Evolutionary conservation across 2,113 vertebrate genomes (phyloP).

Genomic region (Phodopus roborovskii): DNA sequence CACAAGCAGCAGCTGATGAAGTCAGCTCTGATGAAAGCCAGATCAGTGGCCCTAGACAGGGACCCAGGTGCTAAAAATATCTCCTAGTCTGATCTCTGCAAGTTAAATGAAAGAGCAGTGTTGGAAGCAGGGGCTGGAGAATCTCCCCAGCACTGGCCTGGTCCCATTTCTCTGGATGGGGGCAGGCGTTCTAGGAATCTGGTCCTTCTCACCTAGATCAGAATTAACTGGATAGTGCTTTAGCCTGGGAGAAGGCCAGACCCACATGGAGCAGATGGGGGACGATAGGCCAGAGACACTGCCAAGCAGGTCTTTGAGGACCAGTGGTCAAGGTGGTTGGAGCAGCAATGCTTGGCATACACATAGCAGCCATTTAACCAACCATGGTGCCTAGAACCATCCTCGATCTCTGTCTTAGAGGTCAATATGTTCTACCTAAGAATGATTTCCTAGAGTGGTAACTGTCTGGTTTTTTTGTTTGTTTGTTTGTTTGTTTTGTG

Average conservation of each 20-base stretch:
- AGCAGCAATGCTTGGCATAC: background rate
- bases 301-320: background rate
- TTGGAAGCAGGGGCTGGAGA: background rate
- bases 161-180: fast-evolving
- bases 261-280: background rate
- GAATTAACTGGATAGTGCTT: background rate
- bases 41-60: conserved; percentile 36
- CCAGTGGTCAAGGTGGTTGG: background rate
- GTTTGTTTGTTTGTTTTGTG: background rate
- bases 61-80: conserved; percentile 69
- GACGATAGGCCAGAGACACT: background rate
- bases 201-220: background rate
- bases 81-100: background rate
- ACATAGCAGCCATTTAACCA: background rate
- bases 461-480: background rate
- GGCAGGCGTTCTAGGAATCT: background rate
- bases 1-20: conserved; percentile 47
- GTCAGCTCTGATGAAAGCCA: conserved; percentile 68
- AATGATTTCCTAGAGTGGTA: background rate
- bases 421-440: background rate
- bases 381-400: background rate
- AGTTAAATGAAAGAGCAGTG: background rate
- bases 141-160: background rate
- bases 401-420: background rate
- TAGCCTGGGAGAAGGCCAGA: background rate